A percentile compares a stretch with the other conserved stretches of the same genome.
Conservation (phyloP, 92 coral and sea anemone species). For the Virgularia gustaviana region DNA sequence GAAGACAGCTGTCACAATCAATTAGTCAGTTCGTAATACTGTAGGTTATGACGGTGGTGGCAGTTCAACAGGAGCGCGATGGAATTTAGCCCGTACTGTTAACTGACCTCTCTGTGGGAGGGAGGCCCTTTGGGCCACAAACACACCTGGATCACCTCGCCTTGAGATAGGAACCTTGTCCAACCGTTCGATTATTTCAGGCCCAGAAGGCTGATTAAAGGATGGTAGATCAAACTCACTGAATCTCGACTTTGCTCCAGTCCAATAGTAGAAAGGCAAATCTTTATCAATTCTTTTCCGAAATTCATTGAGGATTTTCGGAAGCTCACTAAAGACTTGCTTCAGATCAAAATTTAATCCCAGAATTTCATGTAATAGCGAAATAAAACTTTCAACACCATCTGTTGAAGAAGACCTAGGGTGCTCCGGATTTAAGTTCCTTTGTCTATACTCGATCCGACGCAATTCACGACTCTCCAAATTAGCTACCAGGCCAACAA, state of each 20-base stretch:
- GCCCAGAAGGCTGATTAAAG: slow-evolving; percentile 59
- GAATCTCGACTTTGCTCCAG: slow-evolving; percentile 55
- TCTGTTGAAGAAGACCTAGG: slow-evolving; percentile 67
- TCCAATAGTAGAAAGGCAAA: slow-evolving; percentile 56
- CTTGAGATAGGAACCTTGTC: slow-evolving; percentile 12
- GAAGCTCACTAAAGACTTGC: slow-evolving; percentile 48
- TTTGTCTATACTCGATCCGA: slow-evolving; percentile 37
- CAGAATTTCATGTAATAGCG: slow-evolving; percentile 57
- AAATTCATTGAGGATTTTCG: slow-evolving; percentile 67
- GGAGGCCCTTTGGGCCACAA: slow-evolving; percentile 31
- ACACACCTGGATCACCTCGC: slow-evolving; percentile 42
- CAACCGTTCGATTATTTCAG: slow-evolving; percentile 33
- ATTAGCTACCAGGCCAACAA: slow-evolving; percentile 62
- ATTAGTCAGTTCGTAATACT: background rate
- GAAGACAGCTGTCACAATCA: background rate
- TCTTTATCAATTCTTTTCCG: slow-evolving; percentile 54
- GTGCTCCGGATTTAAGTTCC: slow-evolving; percentile 61
- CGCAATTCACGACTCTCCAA: slow-evolving; percentile 57
- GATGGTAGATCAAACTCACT: slow-evolving; percentile 59
- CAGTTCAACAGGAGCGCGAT: slow-evolving; percentile 59
- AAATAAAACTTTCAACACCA: slow-evolving; percentile 63
- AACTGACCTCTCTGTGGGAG: slow-evolving; percentile 51
- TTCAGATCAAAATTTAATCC: slow-evolving; percentile 56
- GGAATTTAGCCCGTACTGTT: slow-evolving; percentile 54
- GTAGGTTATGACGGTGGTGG: slow-evolving; percentile 53